Percentiles rank a stretch among this genome's conserved stretches.
Conservation (phyloP, 2,113 vertebrate species). For the Anolis sagrei region DNA sequence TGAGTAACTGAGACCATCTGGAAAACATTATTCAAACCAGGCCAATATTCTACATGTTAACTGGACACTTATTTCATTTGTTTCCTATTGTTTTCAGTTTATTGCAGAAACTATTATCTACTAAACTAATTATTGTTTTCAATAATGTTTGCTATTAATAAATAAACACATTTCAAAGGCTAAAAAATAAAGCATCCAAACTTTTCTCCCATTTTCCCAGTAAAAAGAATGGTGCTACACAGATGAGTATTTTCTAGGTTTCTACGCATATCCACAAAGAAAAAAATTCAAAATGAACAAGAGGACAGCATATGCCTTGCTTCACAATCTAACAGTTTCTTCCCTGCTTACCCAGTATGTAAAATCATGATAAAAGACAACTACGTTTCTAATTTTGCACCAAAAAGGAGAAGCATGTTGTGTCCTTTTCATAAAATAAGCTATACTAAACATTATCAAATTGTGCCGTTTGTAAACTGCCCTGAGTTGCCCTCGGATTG, state of each 20-base stretch:
- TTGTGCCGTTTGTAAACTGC: too few species aligned
- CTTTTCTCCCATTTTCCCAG: background rate
- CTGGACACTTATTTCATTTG: background rate
- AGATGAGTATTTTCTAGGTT: background rate
- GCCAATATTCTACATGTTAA: background rate
- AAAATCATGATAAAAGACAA: slow-evolving; percentile 39
- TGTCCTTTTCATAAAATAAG: slow-evolving; percentile 15
- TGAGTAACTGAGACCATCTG: background rate
- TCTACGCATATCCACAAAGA: background rate
- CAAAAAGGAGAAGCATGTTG: background rate
- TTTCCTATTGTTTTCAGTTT: background rate
- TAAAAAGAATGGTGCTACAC: background rate
- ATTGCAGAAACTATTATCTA: background rate
- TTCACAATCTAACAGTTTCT: slow-evolving; percentile 17
- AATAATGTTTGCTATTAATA: too few species aligned
- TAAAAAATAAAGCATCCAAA: background rate
- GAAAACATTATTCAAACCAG: background rate
- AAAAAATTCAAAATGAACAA: background rate
- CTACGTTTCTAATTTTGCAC: background rate
- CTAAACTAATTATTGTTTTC: background rate
- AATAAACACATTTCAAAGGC: background rate
- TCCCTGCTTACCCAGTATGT: background rate
- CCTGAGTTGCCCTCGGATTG: too few species aligned
- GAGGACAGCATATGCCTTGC: background rate
- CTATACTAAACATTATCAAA: slow-evolving; percentile 20